These are phyloP conservation scores for Lasioglossum villosulum DNA, from an alignment of 2,888 invertebrate genomes.

Conservation along the genomic window DNA sequence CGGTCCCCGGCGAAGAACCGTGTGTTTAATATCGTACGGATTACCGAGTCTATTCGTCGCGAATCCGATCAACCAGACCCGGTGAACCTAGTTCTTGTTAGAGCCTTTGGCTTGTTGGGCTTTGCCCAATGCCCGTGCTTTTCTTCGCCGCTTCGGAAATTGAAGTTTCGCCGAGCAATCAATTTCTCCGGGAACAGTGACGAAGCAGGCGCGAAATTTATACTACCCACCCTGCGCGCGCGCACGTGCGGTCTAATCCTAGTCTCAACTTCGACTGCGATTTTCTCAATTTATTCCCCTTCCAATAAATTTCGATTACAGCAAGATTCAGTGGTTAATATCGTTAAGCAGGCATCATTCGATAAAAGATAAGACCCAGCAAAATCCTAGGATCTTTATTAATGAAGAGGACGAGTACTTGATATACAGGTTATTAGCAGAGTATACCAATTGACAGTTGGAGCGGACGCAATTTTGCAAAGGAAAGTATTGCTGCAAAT, in stretches of 20 bases:
- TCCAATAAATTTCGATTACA: neutral
- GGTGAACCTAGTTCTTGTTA: conserved; percentile 4
- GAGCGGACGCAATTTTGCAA: too few species aligned
- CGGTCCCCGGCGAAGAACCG: neutral
- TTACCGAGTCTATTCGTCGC: conserved; percentile 17
- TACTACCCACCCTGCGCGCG: neutral
- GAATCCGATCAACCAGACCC: conserved; percentile 7
- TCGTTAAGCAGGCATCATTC: too few species aligned
- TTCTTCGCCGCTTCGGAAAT: neutral
- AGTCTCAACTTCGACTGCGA: neutral
- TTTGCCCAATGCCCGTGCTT: conserved; percentile 27
- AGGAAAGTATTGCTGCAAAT: too few species aligned
- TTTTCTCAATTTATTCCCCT: neutral
- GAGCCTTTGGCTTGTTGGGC: conserved; percentile 12
- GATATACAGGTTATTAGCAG: too few species aligned
- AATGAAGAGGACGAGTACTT: too few species aligned
- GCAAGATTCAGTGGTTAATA: neutral
- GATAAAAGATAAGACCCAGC: too few species aligned
- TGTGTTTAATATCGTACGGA: conserved; percentile 31
- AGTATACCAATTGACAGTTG: too few species aligned
- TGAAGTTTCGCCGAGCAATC: conserved; percentile 3
- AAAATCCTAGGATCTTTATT: too few species aligned
- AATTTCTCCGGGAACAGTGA: neutral
- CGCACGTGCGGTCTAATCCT: neutral
- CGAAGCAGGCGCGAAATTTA: conserved; percentile 1